These are phyloP conservation scores for Anser brachyrhynchus DNA, from an alignment of 2,113 vertebrate species.

Conservation along the genomic window DNA sequence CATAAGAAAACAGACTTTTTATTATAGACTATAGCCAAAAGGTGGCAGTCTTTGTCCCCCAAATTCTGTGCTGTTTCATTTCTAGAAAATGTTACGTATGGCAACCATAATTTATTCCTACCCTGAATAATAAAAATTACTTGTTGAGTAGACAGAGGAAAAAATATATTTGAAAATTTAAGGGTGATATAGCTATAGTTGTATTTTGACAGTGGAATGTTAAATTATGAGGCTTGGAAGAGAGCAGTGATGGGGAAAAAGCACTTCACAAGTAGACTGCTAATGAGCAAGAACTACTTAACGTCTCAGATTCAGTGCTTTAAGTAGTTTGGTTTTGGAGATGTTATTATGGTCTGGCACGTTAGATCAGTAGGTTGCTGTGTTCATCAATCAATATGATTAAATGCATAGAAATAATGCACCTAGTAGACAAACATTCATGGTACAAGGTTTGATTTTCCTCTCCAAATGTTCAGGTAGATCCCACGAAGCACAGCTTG, in stretches of 20 bases:
- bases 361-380: background rate
- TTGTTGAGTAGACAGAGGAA: background rate
- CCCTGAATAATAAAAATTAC: background rate
- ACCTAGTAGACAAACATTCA: background rate
- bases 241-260: background rate
- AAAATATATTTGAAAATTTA: background rate
- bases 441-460: background rate
- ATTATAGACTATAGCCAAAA: slow-evolving; percentile 22
- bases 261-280: background rate
- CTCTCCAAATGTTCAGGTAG: background rate
- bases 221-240: background rate
- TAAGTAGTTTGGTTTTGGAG: background rate
- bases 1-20: background rate
- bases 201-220: background rate
- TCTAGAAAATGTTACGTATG: background rate
- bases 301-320: background rate
- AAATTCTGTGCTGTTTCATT: background rate
- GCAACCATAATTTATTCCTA: background rate
- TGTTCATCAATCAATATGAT: background rate
- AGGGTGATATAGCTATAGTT: background rate
- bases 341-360: background rate
- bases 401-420: background rate
- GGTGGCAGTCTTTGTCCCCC: slow-evolving; percentile 50
- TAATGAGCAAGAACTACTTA: background rate
- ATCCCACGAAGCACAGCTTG: background rate